phyloP scores from a whole-genome alignment of 2,888 invertebrate genomes.

The Drosophila melanosoma region DNA sequence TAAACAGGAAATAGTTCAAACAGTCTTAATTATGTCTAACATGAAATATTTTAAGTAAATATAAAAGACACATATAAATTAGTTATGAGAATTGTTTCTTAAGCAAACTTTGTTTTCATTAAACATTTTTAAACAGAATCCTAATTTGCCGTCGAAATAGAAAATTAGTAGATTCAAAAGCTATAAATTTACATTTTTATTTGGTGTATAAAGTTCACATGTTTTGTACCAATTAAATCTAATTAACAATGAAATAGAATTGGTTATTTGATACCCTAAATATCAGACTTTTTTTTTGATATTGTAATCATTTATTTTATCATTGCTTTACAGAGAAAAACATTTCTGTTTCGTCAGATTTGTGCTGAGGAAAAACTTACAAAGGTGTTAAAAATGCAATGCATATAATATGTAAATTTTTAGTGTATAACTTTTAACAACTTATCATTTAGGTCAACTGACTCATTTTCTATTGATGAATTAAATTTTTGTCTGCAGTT shows the following conservation, averaged over 20 bases:
- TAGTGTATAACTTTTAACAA: background rate
- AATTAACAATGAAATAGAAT: background rate
- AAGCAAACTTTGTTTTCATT: background rate
- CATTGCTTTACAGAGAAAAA: background rate
- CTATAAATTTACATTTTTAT: background rate
- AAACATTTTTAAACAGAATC: no score
- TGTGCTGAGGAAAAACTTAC: background rate
- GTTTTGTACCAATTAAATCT: background rate
- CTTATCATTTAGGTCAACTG: background rate
- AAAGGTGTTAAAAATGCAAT: background rate
- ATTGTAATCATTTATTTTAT: background rate
- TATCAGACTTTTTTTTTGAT: background rate
- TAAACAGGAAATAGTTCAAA: background rate
- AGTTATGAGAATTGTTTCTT: background rate
- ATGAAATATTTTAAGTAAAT: background rate
- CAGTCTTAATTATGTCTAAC: background rate
- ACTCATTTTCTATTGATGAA: slow-evolving; percentile 28
- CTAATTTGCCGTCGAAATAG: background rate
- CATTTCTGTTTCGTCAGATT: background rate
- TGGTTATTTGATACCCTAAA: background rate
- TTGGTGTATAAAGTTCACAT: background rate
- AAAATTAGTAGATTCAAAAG: background rate
- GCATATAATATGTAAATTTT: background rate
- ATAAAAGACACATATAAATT: background rate
- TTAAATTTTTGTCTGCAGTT: slow-evolving; percentile 1